phyloP scores from a whole-genome alignment of 2,113 vertebrate species.

The Boulengeromyrus knoepffleri region DNA sequence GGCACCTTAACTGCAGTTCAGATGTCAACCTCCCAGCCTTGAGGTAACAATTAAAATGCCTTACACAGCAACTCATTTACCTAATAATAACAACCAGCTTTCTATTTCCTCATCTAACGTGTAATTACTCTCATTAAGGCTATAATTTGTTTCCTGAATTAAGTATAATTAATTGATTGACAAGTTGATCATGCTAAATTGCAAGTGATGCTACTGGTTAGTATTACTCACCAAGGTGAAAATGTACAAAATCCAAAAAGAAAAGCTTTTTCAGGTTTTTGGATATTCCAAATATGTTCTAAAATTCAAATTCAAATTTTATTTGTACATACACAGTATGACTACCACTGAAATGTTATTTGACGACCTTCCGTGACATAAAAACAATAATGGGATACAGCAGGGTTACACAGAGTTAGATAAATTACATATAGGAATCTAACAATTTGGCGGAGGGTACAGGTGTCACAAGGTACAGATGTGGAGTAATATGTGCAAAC shows the following conservation, averaged over 20 bases:
- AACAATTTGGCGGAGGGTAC: neutral
- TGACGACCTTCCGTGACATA: no score
- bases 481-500: neutral
- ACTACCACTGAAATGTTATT: neutral
- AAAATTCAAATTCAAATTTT: no score
- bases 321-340: neutral
- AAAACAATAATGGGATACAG: neutral
- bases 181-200: conserved; percentile 17
- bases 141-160: conserved; percentile 26
- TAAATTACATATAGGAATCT: neutral
- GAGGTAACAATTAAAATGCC: conserved; percentile 30
- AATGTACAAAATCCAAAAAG: neutral
- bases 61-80: conserved; percentile 23
- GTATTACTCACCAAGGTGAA: conserved; percentile 1
- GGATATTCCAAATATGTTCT: neutral
- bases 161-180: conserved; percentile 26
- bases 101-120: conserved; percentile 19
- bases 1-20: conserved; percentile 17
- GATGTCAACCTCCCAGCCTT: conserved; percentile 26
- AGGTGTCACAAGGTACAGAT: neutral
- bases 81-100: conserved; percentile 30
- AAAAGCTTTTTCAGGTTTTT: neutral
- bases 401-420: neutral
- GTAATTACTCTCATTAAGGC: conserved; percentile 24
- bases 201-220: neutral